Evolutionary conservation across 2,797 vertebrate genomes (phyloP).

Genomic region (Dallia pectoralis): DNA sequence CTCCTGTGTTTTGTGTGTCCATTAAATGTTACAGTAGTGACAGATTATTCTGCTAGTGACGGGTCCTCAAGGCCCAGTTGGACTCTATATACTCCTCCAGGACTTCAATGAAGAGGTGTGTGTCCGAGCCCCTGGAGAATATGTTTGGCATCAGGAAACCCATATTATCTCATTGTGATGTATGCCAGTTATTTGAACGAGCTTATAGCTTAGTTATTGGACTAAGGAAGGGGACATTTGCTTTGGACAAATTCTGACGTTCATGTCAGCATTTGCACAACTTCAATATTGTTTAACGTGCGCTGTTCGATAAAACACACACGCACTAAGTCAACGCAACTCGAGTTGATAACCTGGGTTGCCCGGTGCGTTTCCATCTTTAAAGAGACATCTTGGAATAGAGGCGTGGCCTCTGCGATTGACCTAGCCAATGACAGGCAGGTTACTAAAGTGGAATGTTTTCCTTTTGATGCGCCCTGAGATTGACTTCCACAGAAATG

Average conservation of each 20-base stretch:
- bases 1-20: background rate
- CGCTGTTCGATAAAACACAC: background rate
- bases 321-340: background rate
- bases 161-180: background rate
- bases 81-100: background rate
- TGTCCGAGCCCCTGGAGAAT: background rate
- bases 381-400: background rate
- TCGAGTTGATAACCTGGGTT: background rate
- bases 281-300: background rate
- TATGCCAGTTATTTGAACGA: no score
- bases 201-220: no score
- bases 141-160: background rate
- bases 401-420: background rate
- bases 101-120: background rate
- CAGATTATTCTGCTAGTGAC: background rate
- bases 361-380: background rate
- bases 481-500: background rate
- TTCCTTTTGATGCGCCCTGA: background rate
- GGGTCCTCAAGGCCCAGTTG: background rate
- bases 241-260: background rate
- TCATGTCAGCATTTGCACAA: background rate
- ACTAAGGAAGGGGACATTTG: background rate
- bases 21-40: constrained; percentile 8
- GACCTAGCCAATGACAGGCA: background rate
- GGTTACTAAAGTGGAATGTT: background rate